phyloP scores from a whole-genome alignment of 2,797 vertebrate species.

The Acipenser oxyrinchus region DNA sequence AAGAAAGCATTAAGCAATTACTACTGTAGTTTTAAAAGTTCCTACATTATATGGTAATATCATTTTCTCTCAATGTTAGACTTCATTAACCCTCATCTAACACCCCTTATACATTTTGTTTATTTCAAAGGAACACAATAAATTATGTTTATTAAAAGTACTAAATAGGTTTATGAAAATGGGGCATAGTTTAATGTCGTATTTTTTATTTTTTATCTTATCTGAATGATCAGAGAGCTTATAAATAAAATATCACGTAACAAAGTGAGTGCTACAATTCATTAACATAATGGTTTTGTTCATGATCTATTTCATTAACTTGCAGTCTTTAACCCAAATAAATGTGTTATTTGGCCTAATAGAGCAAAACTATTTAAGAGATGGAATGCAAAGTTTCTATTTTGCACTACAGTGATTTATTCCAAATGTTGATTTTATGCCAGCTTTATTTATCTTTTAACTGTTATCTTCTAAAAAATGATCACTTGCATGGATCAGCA shows the following conservation, averaged over 20 bases:
- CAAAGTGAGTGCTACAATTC: slow-evolving; percentile 84
- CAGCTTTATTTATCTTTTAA: too few species aligned
- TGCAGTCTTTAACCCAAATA: slow-evolving; percentile 88
- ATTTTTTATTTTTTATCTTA: slow-evolving; percentile 50
- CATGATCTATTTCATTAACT: slow-evolving; percentile 98
- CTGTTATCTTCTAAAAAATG: too few species aligned
- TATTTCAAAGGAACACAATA: slow-evolving; percentile 81
- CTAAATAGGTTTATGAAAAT: slow-evolving; percentile 61
- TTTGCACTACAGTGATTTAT: slow-evolving; percentile 43
- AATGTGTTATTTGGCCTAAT: slow-evolving; percentile 72
- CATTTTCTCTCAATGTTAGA: slow-evolving; percentile 68
- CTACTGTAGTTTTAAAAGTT: slow-evolving; percentile 80
- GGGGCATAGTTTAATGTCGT: slow-evolving; percentile 73
- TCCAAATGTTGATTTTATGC: background rate
- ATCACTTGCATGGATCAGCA: too few species aligned
- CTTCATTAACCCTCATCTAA: slow-evolving; percentile 97
- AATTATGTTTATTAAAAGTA: slow-evolving; percentile 77
- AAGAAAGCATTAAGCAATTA: slow-evolving; percentile 91
- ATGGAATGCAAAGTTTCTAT: slow-evolving; percentile 75
- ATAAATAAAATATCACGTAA: slow-evolving; percentile 97
- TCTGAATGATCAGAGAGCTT: slow-evolving; percentile 80
- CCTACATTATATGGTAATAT: slow-evolving; percentile 72
- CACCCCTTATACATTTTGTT: slow-evolving; percentile 85
- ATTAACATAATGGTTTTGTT: slow-evolving; percentile 90
- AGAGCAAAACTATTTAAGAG: slow-evolving; percentile 78